A percentile compares a stretch with the other conserved stretches of the same genome.
These are phyloP conservation scores for Nesidiocoris tenuis DNA, from an alignment of 2,888 invertebrate species.

Conservation along the genomic window DNA sequence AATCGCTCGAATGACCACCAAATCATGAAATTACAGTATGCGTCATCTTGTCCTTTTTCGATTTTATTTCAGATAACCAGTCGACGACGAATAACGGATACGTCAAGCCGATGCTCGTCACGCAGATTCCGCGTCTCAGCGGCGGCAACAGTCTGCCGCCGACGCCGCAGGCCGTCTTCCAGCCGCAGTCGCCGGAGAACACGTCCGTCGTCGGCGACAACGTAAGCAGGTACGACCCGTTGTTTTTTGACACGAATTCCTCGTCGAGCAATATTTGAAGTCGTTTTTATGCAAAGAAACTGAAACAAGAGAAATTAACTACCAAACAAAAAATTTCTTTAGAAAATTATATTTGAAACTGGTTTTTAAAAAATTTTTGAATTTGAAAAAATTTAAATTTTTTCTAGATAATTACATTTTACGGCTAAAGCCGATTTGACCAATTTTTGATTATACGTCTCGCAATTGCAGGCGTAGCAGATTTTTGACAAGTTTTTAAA, in stretches of 20 bases:
- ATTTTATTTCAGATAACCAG: conserved; percentile 51
- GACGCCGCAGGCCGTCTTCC: conserved; percentile 63
- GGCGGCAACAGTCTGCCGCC: conserved; percentile 60
- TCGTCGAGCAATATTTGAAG: neutral
- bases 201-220: conserved; percentile 42
- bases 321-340: too few species aligned
- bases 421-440: too few species aligned
- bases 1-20: too few species aligned
- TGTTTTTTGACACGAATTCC: conserved; percentile 8
- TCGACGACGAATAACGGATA: conserved; percentile 74
- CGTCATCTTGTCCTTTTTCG: too few species aligned
- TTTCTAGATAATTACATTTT: neutral
- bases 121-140: conserved; percentile 74
- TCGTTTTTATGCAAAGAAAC: too few species aligned
- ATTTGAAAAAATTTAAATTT: neutral
- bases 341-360: too few species aligned
- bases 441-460: too few species aligned
- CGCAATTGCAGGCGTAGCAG: too few species aligned
- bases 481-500: too few species aligned
- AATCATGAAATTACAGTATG: too few species aligned
- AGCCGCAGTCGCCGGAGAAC: conserved; percentile 66
- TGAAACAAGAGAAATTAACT: too few species aligned
- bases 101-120: conserved; percentile 79
- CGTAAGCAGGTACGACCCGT: conserved; percentile 44
- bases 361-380: too few species aligned